phyloP scores from a whole-genome alignment of 2,888 invertebrate genomes.

The Eupithecia pulchellata region DNA sequence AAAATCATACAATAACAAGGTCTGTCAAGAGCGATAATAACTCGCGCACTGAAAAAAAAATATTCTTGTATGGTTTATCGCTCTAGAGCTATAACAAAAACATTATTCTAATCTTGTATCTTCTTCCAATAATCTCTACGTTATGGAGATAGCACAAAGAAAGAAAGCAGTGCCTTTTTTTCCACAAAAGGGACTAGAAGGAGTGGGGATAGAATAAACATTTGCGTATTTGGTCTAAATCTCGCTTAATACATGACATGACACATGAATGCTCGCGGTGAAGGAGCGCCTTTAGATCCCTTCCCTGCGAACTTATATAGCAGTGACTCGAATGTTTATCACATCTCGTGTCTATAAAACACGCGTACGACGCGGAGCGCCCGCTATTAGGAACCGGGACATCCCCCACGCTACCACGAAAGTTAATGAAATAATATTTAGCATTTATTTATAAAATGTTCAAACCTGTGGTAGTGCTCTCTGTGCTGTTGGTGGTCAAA shows the following conservation, averaged over 20 bases:
- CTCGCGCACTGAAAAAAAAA: no score
- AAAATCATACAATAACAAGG: no score
- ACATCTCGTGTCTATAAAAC: slow-evolving; percentile 56
- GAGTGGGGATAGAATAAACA: neutral
- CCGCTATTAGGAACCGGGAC: slow-evolving; percentile 32
- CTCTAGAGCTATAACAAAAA: no score
- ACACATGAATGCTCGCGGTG: neutral
- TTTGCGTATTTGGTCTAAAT: neutral
- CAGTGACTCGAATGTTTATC: slow-evolving; percentile 55
- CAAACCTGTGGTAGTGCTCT: slow-evolving; percentile 57
- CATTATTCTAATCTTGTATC: no score
- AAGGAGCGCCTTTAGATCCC: neutral
- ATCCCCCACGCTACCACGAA: slow-evolving; percentile 37
- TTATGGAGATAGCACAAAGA: neutral
- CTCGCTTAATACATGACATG: neutral
- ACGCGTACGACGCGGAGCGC: slow-evolving; percentile 11
- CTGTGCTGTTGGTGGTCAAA: slow-evolving; percentile 55
- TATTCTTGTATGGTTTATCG: no score
- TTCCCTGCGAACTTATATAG: slow-evolving; percentile 16
- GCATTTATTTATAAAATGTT: slow-evolving; percentile 46
- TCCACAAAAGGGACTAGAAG: neutral
- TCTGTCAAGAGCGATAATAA: no score
- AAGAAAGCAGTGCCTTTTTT: neutral
- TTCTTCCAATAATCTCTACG: neutral
- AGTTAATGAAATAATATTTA: slow-evolving; percentile 6